Base-by-base conservation (phyloP, 2,797 vertebrate species). In the Tragelaphus eurycerus region DNA sequence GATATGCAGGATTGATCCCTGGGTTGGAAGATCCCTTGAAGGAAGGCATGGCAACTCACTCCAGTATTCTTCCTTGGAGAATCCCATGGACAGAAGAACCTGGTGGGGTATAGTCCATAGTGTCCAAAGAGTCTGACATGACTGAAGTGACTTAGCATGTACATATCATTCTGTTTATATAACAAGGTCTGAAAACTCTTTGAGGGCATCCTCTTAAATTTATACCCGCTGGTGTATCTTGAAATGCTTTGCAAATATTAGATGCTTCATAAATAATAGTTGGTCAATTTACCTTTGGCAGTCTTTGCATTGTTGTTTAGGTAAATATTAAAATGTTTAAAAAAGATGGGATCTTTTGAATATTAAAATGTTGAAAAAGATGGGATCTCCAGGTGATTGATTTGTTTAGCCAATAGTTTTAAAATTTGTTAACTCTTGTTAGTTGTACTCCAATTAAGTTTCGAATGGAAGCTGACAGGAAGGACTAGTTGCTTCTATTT, bases 211-310 rank as follows among this genome's bases (percentile, higher is more conserved):
- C 19, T 3, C 29, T 88, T 94, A 43, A 55, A 43, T 93, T 76
- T 81, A 83, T 93, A 43, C n/a, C 38, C 21, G 3, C 29, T 76
- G 64, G 27, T 60, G 16, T 64, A 23, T 85, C 11, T 86, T 34
- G 57, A 92, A 92, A 87, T 87, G 43, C 16, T 91, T 86, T 83
- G 54, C 29, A 93, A 78, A 83, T 84, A 90, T 67, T 93, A 60
- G 17, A 8, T 46, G 55, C 2, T 19, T 90, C 17, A 29, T 97
- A 74, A 82, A 90, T 90, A 78, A 90, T 48, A 55, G 25, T 71
- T 91, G 34, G 7, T 76, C 3, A 16, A 10, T 54, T 82, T 94
- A 59, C 4, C 27, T 94, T 31, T 11, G 25, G 62, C 7, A 95
- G 34, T 83, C 11, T 78, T 64, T 76, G 55, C 19, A 79, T 13